phyloP scores from a whole-genome alignment of 2,888 invertebrate genomes.

The Cryptocephalus moraei region DNA sequence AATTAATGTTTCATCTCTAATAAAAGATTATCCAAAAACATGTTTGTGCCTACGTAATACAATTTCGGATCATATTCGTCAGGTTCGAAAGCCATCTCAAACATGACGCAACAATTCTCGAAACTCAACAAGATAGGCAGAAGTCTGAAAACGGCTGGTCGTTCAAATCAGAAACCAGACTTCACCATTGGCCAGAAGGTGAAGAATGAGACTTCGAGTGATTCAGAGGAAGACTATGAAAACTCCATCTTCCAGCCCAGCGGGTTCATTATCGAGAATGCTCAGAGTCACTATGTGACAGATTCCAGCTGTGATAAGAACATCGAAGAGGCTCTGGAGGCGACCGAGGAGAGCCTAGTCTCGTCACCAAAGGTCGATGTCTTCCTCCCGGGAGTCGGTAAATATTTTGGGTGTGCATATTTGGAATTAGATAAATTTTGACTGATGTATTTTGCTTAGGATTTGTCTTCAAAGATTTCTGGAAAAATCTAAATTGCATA shows the following conservation, averaged over 20 bases:
- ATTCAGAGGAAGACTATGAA: constrained; percentile 55
- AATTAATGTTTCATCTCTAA: too few species aligned
- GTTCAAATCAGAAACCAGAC: constrained; percentile 40
- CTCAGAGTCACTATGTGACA: constrained; percentile 17
- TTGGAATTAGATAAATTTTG: neutral
- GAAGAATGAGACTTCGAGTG: constrained; percentile 41
- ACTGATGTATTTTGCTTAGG: too few species aligned
- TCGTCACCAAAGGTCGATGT: constrained; percentile 32
- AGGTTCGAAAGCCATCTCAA: constrained; percentile 78
- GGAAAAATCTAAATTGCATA: too few species aligned
- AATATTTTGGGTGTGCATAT: neutral
- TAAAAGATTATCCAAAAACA: too few species aligned
- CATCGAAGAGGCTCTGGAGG: constrained; percentile 28
- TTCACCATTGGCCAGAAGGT: constrained; percentile 37
- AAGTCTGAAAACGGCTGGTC: constrained; percentile 42
- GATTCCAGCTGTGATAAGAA: constrained; percentile 3
- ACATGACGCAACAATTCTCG: constrained; percentile 79
- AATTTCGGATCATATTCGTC: constrained; percentile 16
- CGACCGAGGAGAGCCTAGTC: constrained; percentile 23
- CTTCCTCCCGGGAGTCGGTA: constrained; percentile 48
- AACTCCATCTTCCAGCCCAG: constrained; percentile 42
- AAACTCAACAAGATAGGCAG: constrained; percentile 66
- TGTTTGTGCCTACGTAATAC: too few species aligned
- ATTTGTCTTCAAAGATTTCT: too few species aligned
- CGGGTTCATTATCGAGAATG: constrained; percentile 15